These are phyloP conservation scores for Muscicapa striata DNA, from an alignment of 2,797 vertebrate species.

Conservation along the genomic window DNA sequence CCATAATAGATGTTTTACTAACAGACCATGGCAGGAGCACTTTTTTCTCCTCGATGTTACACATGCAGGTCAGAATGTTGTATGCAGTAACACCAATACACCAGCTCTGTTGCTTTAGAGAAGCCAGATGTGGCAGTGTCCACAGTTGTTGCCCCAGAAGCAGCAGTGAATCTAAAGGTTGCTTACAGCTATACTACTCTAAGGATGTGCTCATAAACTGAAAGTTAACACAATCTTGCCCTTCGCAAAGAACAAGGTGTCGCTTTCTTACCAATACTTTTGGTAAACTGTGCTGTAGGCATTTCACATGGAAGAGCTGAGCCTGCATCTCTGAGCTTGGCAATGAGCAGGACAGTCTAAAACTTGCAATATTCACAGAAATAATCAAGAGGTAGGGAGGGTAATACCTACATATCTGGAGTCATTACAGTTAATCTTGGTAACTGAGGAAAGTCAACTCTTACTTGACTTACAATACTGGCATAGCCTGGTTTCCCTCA, in stretches of 20 bases:
- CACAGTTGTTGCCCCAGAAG: not conserved
- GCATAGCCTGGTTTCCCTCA: not conserved
- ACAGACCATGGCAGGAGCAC: not conserved
- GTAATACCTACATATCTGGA: not conserved
- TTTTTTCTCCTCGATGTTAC: not conserved
- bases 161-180: not conserved
- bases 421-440: not conserved
- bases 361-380: not conserved
- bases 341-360: not conserved
- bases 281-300: not conserved
- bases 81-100: not conserved
- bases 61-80: not conserved
- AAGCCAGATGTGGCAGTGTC: not conserved
- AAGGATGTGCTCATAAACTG: not conserved
- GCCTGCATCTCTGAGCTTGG: not conserved
- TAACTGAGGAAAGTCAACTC: not conserved
- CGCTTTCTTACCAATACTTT: fast-evolving
- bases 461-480: not conserved
- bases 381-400: not conserved
- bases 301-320: not conserved
- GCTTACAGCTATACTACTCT: not conserved
- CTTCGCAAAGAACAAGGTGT: not conserved
- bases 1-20: not conserved
- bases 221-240: not conserved
- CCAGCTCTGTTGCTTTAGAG: fast-evolving